Conservation (phyloP, 2,113 vertebrate genomes). For the Peromyscus californicus region DNA sequence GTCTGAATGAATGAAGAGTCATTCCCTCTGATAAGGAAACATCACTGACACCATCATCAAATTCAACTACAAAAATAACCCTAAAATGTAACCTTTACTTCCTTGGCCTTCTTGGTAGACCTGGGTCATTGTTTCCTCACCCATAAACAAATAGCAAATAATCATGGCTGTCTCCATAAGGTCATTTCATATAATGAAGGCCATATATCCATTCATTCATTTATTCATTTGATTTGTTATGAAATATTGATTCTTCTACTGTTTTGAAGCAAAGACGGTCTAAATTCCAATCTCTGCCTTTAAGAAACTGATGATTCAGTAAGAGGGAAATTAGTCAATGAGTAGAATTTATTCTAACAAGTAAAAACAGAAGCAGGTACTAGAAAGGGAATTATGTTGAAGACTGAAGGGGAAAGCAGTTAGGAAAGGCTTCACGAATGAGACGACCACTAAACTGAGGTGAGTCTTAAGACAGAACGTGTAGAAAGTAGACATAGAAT, state of each 20-base stretch:
- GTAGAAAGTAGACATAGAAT: neutral
- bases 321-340: neutral
- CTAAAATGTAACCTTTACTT: neutral
- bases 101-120: neutral
- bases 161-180: neutral
- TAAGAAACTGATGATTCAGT: neutral
- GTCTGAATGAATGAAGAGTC: neutral
- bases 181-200: conserved; percentile 47
- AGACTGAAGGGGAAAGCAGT: neutral
- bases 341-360: conserved; percentile 20
- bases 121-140: conserved; percentile 12
- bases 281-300: conserved; percentile 31
- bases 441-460: conserved; percentile 32
- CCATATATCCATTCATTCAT: conserved; percentile 26
- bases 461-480: conserved; percentile 32
- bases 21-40: neutral
- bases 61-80: conserved; percentile 3
- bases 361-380: neutral
- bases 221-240: conserved; percentile 26
- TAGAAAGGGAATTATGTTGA: neutral
- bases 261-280: neutral
- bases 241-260: neutral
- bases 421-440: conserved; percentile 41
- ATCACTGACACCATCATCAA: neutral
- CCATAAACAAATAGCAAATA: conserved; percentile 43